A percentile compares a stretch with the other conserved stretches of the same genome.
Conservation (phyloP, 2,888 invertebrate species). For the Acronicta leporina region DNA sequence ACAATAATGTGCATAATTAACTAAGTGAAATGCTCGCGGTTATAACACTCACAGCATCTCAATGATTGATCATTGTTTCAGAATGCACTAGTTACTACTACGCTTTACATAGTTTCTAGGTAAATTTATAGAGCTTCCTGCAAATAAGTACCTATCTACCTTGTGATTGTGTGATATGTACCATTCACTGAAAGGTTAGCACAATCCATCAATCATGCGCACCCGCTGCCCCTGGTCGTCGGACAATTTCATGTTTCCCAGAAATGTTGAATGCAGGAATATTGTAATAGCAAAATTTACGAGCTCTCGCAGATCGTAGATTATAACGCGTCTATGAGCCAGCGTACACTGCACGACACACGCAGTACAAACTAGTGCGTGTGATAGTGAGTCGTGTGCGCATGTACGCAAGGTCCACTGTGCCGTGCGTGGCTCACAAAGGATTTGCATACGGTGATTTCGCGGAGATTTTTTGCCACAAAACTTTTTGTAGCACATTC, state of each 20-base stretch:
- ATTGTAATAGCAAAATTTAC: slow-evolving; percentile 50
- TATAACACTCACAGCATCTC: slow-evolving; percentile 8
- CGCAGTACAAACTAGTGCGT: slow-evolving; percentile 11
- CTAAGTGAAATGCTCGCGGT: not conserved
- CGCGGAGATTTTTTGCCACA: slow-evolving; percentile 58
- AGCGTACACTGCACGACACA: slow-evolving; percentile 17
- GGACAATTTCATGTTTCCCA: slow-evolving; percentile 24
- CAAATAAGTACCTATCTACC: too few relatives aligned
- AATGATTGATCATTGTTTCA: slow-evolving; percentile 17
- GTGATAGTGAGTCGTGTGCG: not conserved
- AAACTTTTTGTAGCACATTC: slow-evolving; percentile 58
- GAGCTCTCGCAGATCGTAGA: slow-evolving; percentile 53
- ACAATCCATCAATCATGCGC: slow-evolving; percentile 25
- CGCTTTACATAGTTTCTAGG: slow-evolving; percentile 9
- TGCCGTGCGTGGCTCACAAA: slow-evolving; percentile 37
- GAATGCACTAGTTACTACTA: not conserved
- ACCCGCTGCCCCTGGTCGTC: not conserved
- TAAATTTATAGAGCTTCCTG: slow-evolving; percentile 17
- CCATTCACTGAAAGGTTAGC: slow-evolving; percentile 8
- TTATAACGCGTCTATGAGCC: slow-evolving; percentile 37
- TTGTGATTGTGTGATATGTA: slow-evolving; percentile 12
- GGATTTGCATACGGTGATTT: slow-evolving; percentile 64
- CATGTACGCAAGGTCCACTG: not conserved
- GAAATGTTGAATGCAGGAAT: slow-evolving; percentile 36
- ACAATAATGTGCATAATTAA: slow-evolving; percentile 10